Evolutionary conservation across 2,888 invertebrate genomes (phyloP), one percentile per base, ranked within the genome.

Genomic region (Stenolophus ochropezus): DNA sequence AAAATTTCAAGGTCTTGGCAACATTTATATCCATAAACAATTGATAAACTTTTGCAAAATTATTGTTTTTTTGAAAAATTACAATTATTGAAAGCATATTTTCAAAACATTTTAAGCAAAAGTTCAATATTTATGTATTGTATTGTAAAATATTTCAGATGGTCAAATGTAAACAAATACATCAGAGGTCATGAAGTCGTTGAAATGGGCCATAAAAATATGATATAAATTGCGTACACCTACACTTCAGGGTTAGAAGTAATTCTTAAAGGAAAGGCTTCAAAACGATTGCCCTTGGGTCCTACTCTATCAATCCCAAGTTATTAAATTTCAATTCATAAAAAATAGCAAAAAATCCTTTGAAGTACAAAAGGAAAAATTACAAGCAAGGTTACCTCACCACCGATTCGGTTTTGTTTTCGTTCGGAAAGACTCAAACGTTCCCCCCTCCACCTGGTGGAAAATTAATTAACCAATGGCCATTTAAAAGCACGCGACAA

Each of bases 401-500:
- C 33, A 42, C 23, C 18, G 65, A 58, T 65, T 56, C 21, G 33
- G 21, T 77, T 77, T 77, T 53, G 33, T 69, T 78, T 51, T 79
- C 61, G 20, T 51, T 27, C 8, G 47, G 16, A 25, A 69, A 53
- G 47, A 78, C 61, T 71, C 27, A 69, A 79, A 79, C 18, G 27
- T n/a, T 49, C 14, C 69, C 25, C 79, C 79, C 79, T 33, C 79
- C 51, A 49, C 49, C 1, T 51, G 8, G 25, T 51, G 27, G 69
- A 21, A 78, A 78, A 79, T 42, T 73, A 80, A 80, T 80, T 80
- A 79, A 73, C 56, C 56, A 49, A 23, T 73, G 58, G 69, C 49
- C 58, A 73, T 71, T 80, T 80, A 80, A 73, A 80, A 80, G 56
- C 49, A 53, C 42, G 71, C 69, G 77, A 73, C 47, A 73, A 73